phyloP scores from a whole-genome alignment of 2,888 invertebrate genomes.

The Gandaritis pyraliata region DNA sequence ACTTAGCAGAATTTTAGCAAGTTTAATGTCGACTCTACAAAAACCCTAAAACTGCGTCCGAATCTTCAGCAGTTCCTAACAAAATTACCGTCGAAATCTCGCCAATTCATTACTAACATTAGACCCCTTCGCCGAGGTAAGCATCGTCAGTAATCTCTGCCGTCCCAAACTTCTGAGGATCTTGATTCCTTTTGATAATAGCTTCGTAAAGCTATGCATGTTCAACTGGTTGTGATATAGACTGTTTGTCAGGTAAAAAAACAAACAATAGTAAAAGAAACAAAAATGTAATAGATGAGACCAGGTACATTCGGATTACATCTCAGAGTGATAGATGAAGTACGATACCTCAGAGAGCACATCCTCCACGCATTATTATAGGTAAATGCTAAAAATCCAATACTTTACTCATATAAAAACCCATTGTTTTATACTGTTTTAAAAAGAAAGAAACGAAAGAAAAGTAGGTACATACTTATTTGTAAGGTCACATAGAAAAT shows the following conservation, averaged over 20 bases:
- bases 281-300: no score
- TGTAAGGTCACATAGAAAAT: no score
- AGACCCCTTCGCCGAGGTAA: constrained; percentile 1
- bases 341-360: no score
- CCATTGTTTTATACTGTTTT: no score
- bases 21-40: background rate
- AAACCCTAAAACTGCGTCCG: constrained; percentile 2
- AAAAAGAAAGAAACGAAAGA: no score
- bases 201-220: background rate
- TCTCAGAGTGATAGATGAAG: no score
- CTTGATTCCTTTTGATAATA: constrained; percentile 52
- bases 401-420: no score
- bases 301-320: no score
- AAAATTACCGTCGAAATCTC: constrained; percentile 2
- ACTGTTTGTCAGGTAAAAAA: background rate
- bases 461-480: no score
- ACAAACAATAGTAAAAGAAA: background rate
- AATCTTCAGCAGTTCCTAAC: constrained; percentile 14
- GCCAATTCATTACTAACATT: constrained; percentile 17
- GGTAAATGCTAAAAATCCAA: no score
- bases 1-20: background rate
- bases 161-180: constrained; percentile 21
- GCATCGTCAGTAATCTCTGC: constrained; percentile 2
- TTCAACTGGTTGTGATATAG: background rate
- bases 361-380: no score